Percentiles rank a stretch among this genome's conserved stretches.
phyloP scores from a whole-genome alignment of 1,140 invertebrate species.

The Trissolcus basalis region DNA sequence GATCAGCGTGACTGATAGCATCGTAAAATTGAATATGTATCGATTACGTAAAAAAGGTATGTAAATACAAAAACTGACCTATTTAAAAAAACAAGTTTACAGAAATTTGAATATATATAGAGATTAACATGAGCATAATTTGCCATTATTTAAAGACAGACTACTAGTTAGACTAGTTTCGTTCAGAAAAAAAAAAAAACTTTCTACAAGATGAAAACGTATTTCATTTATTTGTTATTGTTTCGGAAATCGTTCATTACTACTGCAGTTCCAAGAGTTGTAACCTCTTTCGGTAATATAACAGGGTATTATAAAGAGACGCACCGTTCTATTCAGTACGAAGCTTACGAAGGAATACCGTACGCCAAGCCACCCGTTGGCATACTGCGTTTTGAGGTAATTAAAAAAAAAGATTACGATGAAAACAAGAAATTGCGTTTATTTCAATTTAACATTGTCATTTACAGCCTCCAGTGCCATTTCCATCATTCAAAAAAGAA shows the following conservation, averaged over 20 bases:
- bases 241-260: neutral
- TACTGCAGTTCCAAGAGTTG: constrained; percentile 7
- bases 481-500: constrained; percentile 67
- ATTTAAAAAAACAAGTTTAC: too few relatives aligned
- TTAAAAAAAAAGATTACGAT: too few relatives aligned
- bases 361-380: constrained; percentile 35
- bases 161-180: too few relatives aligned
- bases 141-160: too few relatives aligned
- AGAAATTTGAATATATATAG: too few relatives aligned
- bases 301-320: constrained; percentile 26
- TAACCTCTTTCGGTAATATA: constrained; percentile 23
- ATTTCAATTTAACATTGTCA: constrained; percentile 17
- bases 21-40: too few relatives aligned
- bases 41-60: too few relatives aligned
- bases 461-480: constrained; percentile 66
- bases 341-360: constrained; percentile 46
- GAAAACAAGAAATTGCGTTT: too few relatives aligned
- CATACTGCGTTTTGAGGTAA: constrained; percentile 75
- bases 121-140: too few relatives aligned
- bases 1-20: too few relatives aligned
- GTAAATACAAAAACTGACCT: too few relatives aligned
- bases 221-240: neutral
- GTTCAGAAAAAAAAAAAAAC: too few relatives aligned
- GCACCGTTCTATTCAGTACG: neutral
- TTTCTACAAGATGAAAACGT: neutral